Base-by-base conservation (phyloP, 2,113 vertebrate species). In the Rhombomys opimus region DNA sequence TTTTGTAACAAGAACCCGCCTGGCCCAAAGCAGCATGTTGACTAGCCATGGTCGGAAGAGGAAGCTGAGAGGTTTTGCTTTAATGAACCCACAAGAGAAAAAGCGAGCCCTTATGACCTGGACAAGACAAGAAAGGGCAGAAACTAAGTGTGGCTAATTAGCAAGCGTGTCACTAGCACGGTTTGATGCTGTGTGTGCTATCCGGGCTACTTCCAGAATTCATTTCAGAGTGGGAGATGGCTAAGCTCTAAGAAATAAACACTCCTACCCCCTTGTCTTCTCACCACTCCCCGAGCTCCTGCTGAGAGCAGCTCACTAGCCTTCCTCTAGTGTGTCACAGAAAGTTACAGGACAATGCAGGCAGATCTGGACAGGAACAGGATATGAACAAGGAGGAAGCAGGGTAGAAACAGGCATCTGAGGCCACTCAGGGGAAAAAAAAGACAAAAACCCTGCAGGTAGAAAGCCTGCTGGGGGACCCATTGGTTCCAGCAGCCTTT, bases 41-140 rank as follows among this genome's bases (percentile, higher is more conserved):
- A 75, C 50, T 41, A 22, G 11, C 38, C 46, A 1, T 12, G 38
- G 17, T 46, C 25, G 15, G 38, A 77, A 94, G 32, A 50, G 85
- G 38, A 50, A 78, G 52, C 35, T 89, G 41, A 59, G 78, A 38
- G 38, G 35, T 68, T 96, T 93, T 92, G 17, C n/a, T 93, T 96
- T 94, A 77, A n/a, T 27, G 87, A 90, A 92, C 27, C 35, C 87
- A 88, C n/a, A 73, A 85, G 59, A 87, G 80, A 38, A 85, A 89
- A 38, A 90, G 22, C 50, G 80, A 95, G 50, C 35, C 54, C 30
- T 46, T 35, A 25, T 46, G n/a, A 87, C 81, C 63, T 18, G 7
- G 12, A 82, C 9, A 20, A 76, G 85, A 95, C 23, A 18, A 38
- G 17, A 73, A 95, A 95, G 59, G 17, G 17, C 35, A 67, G 54